Conservation (phyloP, 2,797 vertebrate species). For the Gephyroberyx darwinii region DNA sequence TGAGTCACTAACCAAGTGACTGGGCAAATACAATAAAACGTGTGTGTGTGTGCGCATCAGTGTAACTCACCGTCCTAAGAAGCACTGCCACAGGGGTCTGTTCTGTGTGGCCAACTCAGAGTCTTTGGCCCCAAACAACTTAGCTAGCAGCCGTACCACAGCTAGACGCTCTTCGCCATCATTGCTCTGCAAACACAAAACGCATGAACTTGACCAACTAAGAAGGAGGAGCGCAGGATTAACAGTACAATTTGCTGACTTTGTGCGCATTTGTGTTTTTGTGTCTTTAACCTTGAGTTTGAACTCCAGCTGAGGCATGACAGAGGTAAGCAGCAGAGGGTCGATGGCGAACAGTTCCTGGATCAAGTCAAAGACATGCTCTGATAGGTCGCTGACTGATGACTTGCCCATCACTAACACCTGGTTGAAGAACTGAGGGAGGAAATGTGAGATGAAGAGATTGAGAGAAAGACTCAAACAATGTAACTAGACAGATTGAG, state of each 20-base stretch:
- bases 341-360: conserved; percentile 98
- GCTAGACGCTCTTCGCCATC: conserved; percentile 97
- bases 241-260: no score
- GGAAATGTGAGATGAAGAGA: not conserved
- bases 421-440: conserved; percentile 96
- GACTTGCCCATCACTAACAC: conserved; percentile 98
- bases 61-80: conserved; percentile 90
- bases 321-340: conserved; percentile 93
- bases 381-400: conserved; percentile 97
- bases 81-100: conserved; percentile 98
- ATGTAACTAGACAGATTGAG: not conserved
- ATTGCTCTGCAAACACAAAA: conserved; percentile 87
- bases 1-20: not conserved
- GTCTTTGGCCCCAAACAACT: conserved; percentile 98
- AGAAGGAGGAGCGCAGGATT: no score
- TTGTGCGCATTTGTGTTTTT: not conserved
- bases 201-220: not conserved
- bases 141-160: conserved; percentile 94
- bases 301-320: conserved; percentile 99
- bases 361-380: conserved; percentile 98
- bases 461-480: not conserved
- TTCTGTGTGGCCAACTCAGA: conserved; percentile 98
- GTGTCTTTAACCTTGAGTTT: conserved; percentile 90
- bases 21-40: not conserved
- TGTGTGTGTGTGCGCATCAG: not conserved